Evolutionary conservation across 2,888 invertebrate species (phyloP), one percentile per base, ranked within the genome.

Genomic region (Cryptocephalus primarius): DNA sequence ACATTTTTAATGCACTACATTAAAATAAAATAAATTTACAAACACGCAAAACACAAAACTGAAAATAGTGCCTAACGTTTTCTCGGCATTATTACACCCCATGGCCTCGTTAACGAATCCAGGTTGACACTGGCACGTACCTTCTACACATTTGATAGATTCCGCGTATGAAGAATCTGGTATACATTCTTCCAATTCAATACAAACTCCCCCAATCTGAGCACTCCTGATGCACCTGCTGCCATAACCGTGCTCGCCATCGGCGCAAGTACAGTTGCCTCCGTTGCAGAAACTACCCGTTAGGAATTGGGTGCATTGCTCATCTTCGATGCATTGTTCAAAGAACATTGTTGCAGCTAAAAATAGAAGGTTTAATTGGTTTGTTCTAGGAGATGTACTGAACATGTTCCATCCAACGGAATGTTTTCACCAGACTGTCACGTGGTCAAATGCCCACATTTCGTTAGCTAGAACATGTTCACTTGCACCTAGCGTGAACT

Each of bases 261-360:
- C 44, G 34, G 49, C 49, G 45, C 70, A 70, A 3, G 52, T 50
- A 47, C 69, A 70, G 22, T 45, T 55, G 1, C 56, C 55, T 6
- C 59, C 48, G 9, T 54, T 47, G 47, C 66, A 67, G 31, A 59
- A 50, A 9, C 61, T 58, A 32, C 57, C 56, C 33, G 45, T 48
- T 8, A 69, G 50, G 50, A 59, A 63, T 45, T 60, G 60, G 3
- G 60, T 61, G 46, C 70, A 70, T 49, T 70, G 69, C 8, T 53
- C 56, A 41, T 63, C 54, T 52, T 68, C 66, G 8, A 54, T 56
- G 44, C 70, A 70, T 9, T 51, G 41, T 10, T 66, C 66, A 4
- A 55, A 60, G 45, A 68, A 62, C 22, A 54, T 47, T 32, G 60
- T 61, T 1, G 67, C 68, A 42, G 62, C 69, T 69, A 50, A 52